These are phyloP conservation scores for Rhodinocichla rosea DNA, from an alignment of 2,113 vertebrate genomes.

Conservation along the genomic window DNA sequence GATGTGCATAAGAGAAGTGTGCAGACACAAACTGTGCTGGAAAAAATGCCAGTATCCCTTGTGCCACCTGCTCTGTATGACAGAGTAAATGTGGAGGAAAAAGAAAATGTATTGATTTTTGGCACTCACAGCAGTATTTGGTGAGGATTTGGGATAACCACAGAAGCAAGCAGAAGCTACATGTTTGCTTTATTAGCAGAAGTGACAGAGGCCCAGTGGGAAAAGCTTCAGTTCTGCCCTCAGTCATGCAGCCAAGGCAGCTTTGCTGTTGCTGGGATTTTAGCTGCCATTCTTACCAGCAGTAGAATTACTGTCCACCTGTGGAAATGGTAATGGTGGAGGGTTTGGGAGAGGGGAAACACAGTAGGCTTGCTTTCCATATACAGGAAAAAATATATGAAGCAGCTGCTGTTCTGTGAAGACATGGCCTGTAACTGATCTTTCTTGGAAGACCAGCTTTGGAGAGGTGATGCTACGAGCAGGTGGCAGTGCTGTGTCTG, in stretches of 20 bases:
- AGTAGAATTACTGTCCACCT: not conserved
- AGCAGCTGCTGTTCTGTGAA: not conserved
- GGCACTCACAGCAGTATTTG: not conserved
- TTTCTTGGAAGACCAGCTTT: not conserved
- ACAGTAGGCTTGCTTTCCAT: not conserved
- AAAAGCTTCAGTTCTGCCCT: not conserved
- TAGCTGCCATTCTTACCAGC: not conserved
- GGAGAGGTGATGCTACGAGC: not conserved
- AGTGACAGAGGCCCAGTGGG: not conserved
- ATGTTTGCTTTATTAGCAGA: not conserved
- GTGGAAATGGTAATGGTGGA: not conserved
- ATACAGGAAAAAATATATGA: not conserved
- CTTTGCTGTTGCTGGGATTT: not conserved
- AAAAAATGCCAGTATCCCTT: not conserved
- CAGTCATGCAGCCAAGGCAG: not conserved
- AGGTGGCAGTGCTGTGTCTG: not conserved
- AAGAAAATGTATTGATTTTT: constrained; percentile 3
- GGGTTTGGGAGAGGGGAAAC: not conserved
- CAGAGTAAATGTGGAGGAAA: not conserved
- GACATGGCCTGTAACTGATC: not conserved
- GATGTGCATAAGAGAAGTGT: not conserved
- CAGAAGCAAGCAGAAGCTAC: not conserved
- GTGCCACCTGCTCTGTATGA: not conserved
- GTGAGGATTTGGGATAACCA: not conserved
- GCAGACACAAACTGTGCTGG: not conserved